These are phyloP conservation scores for Pyrrhosoma nymphula DNA, from an alignment of 2,888 invertebrate genomes.

Conservation along the genomic window DNA sequence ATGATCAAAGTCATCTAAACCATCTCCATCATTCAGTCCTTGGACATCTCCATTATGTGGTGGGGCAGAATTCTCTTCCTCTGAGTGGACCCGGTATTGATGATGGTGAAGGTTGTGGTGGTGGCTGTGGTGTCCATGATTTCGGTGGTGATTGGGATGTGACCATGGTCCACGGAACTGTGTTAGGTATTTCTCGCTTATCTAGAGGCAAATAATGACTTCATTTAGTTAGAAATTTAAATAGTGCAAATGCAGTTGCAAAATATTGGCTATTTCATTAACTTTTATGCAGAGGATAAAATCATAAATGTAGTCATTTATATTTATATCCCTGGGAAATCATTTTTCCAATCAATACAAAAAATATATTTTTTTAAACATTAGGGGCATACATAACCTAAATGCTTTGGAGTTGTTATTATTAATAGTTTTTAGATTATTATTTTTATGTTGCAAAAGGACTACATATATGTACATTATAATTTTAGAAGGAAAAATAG, in stretches of 20 bases:
- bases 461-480: too few relatives aligned
- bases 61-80: background rate
- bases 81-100: background rate
- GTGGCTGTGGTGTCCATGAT: constrained; percentile 41
- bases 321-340: too few relatives aligned
- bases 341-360: too few relatives aligned
- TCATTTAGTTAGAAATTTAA: background rate
- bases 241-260: background rate
- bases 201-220: background rate
- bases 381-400: too few relatives aligned
- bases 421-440: too few relatives aligned
- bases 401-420: too few relatives aligned
- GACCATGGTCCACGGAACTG: background rate
- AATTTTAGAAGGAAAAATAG: too few relatives aligned
- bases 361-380: too few relatives aligned
- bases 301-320: too few relatives aligned
- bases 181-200: constrained; percentile 43
- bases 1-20: constrained; percentile 37
- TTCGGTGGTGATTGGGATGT: constrained; percentile 51
- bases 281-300: background rate
- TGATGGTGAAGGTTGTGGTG: constrained; percentile 40
- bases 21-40: constrained; percentile 41
- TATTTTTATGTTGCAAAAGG: too few relatives aligned
- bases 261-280: background rate
- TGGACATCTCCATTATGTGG: background rate